Evolutionary conservation across 2,888 invertebrate genomes (phyloP), one percentile per base, ranked within the genome.

Genomic region (Panopea generosa): DNA sequence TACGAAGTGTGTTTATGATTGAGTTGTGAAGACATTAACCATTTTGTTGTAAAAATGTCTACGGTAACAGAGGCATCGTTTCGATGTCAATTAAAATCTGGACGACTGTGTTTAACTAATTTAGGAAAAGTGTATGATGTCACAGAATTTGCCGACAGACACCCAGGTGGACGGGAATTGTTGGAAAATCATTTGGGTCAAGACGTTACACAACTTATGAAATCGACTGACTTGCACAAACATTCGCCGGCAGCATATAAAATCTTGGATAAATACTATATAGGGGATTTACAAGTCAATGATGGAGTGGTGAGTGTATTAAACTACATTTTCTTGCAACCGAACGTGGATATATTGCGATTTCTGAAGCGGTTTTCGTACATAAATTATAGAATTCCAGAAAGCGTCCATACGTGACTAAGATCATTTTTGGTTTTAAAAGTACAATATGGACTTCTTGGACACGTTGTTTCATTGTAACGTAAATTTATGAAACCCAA

Each of bases 211-310:
- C 63, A 81, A 24, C 63, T 84, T 38, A 88, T 91, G 89, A 78
- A 84, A 60, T 76, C 72, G 4, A 59, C 59, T 29, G 73, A 72
- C 27, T 75, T 74, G 38, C 91, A 91, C 68, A 76, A 72, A 59
- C 91, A 91, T 76, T 86, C 85, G n/a, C 65, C 77, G 45, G 83
- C 88, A n/a, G 91, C 91, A 0, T 88, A 85, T 57, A 73, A 76
- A 43, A 89, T 91, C 53, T 74, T 91, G 56, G 85, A 88, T 18
- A 88, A 87, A 75, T 89, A 88, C 67, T 84, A 72, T 60, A 82
- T 91, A 18, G 88, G 87, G 18, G 80, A 86, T 16, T 62, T 72
- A 43, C 60, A 57, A 14, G 11, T 38, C 18, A 29, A 40, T 33
- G 61, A 66, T 49, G 61, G 60, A 22, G 29, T 55, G 47, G 72